These are phyloP conservation scores for Dolichomitus sp. DNA, from an alignment of 2,888 invertebrate species.

Conservation along the genomic window DNA sequence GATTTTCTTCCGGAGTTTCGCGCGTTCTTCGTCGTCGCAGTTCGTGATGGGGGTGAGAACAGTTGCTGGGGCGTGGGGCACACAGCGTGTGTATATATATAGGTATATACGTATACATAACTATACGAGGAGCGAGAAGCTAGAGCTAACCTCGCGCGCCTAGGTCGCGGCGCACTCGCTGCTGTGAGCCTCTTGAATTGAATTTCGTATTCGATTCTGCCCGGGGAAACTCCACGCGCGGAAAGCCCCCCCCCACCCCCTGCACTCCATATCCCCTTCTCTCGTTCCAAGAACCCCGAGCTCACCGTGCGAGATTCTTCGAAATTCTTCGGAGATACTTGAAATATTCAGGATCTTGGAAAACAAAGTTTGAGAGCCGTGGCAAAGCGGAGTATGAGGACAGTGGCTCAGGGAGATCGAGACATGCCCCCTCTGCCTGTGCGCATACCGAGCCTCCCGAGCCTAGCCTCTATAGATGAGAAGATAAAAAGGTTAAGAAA, in stretches of 20 bases:
- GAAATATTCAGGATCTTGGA: constrained; percentile 68
- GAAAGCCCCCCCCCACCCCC: constrained; percentile 21
- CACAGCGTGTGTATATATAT: constrained; percentile 7
- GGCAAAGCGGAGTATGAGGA: constrained; percentile 26
- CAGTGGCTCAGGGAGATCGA: constrained; percentile 12
- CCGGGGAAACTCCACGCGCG: constrained; percentile 57
- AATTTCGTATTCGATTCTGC: constrained; percentile 65
- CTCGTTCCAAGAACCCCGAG: not conserved
- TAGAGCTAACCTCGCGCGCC: constrained; percentile 11
- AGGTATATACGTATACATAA: constrained; percentile 20
- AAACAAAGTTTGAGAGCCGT: constrained; percentile 63
- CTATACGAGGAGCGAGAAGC: constrained; percentile 12
- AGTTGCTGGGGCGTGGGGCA: not conserved
- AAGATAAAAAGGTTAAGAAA: constrained; percentile 30
- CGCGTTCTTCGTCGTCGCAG: constrained; percentile 41
- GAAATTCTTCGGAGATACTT: constrained; percentile 67
- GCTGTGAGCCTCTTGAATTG: constrained; percentile 59
- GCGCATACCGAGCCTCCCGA: constrained; percentile 25
- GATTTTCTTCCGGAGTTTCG: constrained; percentile 61
- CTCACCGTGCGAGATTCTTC: constrained; percentile 61
- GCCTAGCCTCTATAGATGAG: constrained; percentile 45
- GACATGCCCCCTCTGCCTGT: not conserved
- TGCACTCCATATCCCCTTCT: not conserved
- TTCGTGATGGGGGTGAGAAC: constrained; percentile 1
- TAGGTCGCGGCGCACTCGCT: constrained; percentile 34